Evolutionary conservation across 1,140 invertebrate species (phyloP).

Genomic region (Chymomyza costata): DNA sequence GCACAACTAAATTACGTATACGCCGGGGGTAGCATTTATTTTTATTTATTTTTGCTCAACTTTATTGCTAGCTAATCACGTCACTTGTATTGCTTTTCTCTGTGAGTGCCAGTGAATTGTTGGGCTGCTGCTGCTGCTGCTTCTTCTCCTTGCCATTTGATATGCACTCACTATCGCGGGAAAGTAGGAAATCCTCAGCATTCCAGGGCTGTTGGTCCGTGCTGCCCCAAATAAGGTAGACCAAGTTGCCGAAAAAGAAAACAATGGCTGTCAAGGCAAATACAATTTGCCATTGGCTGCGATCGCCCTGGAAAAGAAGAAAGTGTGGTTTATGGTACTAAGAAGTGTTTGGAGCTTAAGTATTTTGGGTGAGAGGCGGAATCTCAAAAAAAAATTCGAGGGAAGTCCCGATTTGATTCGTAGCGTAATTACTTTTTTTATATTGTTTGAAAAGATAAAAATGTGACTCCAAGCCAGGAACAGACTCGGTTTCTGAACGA

Average conservation of each 20-base stretch:
- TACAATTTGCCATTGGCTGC: slow-evolving; percentile 82
- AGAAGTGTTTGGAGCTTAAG: too few species aligned
- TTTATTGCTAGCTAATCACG: slow-evolving; percentile 9
- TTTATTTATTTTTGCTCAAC: slow-evolving; percentile 22
- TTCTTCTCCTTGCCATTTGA: slow-evolving; percentile 5
- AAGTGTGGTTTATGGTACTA: too few species aligned
- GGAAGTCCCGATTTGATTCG: too few species aligned
- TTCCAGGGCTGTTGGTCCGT: slow-evolving; percentile 82
- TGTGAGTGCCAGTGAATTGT: not conserved
- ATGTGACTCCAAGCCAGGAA: too few species aligned
- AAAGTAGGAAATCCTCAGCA: slow-evolving; percentile 67
- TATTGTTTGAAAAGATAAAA: not conserved
- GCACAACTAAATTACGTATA: slow-evolving; percentile 20
- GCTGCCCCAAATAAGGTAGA: slow-evolving; percentile 82
- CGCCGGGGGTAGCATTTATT: slow-evolving; percentile 14
- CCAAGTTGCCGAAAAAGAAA: slow-evolving; percentile 81
- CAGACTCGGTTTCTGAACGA: too few species aligned
- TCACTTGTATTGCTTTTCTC: slow-evolving; percentile 1
- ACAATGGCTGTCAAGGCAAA: slow-evolving; percentile 84
- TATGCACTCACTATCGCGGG: slow-evolving; percentile 21
- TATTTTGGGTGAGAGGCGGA: too few species aligned
- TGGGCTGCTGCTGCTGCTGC: not conserved
- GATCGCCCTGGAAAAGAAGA: slow-evolving; percentile 74
- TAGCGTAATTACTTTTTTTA: too few species aligned
- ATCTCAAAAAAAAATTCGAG: too few species aligned